Evolutionary conservation across 2,797 vertebrate species (phyloP).

Genomic region (Chiloscyllium punctatum): DNA sequence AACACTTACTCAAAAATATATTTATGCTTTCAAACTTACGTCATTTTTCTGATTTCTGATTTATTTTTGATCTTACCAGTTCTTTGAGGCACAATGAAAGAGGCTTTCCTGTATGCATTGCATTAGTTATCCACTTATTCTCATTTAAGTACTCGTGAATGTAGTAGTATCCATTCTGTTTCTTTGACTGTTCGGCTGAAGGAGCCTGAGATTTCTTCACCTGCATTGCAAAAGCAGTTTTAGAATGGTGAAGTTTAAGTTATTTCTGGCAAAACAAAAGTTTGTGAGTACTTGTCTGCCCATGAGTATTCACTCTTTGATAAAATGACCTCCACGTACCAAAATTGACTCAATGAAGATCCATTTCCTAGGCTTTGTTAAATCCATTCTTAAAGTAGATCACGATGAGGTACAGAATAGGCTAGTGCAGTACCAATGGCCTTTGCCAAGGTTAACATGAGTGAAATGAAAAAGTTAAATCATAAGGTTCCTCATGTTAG

Average conservation of each 20-base stretch:
- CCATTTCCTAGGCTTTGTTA: background rate
- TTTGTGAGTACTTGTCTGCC: background rate
- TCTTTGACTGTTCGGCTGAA: conserved; percentile 2
- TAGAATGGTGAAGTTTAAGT: background rate
- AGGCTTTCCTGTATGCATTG: conserved; percentile 37
- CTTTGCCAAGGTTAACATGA: background rate
- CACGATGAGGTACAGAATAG: background rate
- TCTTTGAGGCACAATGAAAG: conserved; percentile 39
- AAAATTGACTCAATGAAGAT: background rate
- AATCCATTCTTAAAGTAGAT: background rate
- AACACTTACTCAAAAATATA: background rate
- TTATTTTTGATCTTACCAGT: conserved; percentile 26
- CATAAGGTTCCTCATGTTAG: too few relatives aligned
- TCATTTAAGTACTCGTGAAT: conserved; percentile 39
- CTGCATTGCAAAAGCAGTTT: background rate
- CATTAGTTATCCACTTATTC: conserved; percentile 29
- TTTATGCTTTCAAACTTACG: background rate
- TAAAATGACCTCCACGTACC: too few relatives aligned
- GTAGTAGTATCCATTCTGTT: conserved; percentile 36
- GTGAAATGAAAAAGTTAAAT: background rate
- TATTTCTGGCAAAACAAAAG: background rate
- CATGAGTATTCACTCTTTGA: background rate
- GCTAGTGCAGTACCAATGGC: background rate
- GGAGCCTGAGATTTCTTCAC: background rate
- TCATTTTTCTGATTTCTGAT: background rate